phyloP scores from a whole-genome alignment of 2,797 vertebrate genomes.

The Protosalanx chinensis region DNA sequence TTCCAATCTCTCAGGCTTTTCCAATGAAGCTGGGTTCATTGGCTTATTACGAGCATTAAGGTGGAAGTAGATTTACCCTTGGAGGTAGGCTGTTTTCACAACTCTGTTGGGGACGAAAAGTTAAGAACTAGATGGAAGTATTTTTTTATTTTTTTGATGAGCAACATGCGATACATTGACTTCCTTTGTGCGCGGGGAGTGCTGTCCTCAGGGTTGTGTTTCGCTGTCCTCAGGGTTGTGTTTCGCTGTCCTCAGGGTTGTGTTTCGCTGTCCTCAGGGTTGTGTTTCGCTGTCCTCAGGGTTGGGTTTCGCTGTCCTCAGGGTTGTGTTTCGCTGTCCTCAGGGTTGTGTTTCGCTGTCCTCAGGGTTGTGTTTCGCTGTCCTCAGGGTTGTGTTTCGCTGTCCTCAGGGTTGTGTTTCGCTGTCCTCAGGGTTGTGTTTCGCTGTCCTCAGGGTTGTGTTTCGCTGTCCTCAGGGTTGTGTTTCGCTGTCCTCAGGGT shows the following conservation, averaged over 20 bases:
- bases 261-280: too few species aligned
- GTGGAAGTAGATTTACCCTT: slow-evolving; percentile 69
- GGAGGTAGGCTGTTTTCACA: slow-evolving; percentile 64
- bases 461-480: too few species aligned
- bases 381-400: too few species aligned
- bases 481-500: too few species aligned
- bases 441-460: too few species aligned
- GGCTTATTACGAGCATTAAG: slow-evolving; percentile 72
- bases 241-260: background rate
- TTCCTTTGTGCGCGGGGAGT: background rate
- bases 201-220: background rate
- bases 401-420: too few species aligned
- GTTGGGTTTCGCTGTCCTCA: too few species aligned
- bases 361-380: too few species aligned
- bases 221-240: background rate
- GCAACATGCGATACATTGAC: background rate
- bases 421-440: too few species aligned
- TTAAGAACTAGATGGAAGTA: slow-evolving; percentile 36
- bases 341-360: too few species aligned
- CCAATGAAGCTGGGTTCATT: slow-evolving; percentile 69
- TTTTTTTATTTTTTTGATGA: background rate
- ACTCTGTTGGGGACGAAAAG: slow-evolving; percentile 60
- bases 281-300: too few species aligned
- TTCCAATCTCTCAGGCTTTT: slow-evolving; percentile 66
- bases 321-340: too few species aligned